Percentiles rank a stretch among this genome's conserved stretches.
Evolutionary conservation across 2,888 invertebrate species (phyloP).

Genomic region (Polyploca ridens): DNA sequence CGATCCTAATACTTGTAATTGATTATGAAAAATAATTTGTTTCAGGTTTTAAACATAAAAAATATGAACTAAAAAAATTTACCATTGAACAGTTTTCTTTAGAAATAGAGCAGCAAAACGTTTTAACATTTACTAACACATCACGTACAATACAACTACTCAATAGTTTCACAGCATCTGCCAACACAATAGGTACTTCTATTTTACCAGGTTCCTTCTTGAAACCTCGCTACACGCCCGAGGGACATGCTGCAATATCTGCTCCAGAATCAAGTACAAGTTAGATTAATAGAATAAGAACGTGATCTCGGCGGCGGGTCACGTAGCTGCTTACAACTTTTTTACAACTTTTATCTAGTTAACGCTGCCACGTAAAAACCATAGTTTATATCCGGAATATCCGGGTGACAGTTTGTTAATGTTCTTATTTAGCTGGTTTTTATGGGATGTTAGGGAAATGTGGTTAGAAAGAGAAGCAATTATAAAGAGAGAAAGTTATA

Average conservation of each 20-base stretch:
- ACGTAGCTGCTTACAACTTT: conserved; percentile 18
- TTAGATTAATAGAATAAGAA: neutral
- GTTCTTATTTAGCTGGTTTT: neutral
- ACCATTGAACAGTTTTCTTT: too few relatives aligned
- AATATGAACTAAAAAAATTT: too few relatives aligned
- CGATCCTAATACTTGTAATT: too few relatives aligned
- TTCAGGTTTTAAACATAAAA: too few relatives aligned
- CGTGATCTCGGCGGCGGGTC: neutral
- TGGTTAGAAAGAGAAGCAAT: neutral
- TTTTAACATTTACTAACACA: too few relatives aligned
- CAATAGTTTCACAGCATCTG: too few relatives aligned
- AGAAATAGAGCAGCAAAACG: too few relatives aligned
- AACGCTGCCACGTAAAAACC: conserved; percentile 13
- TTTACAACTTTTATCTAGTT: conserved; percentile 25
- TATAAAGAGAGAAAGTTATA: too few relatives aligned
- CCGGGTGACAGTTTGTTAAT: conserved; percentile 1
- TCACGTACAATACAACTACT: too few relatives aligned
- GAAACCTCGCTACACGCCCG: neutral
- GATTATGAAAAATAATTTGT: too few relatives aligned
- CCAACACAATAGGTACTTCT: neutral
- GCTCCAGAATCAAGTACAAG: neutral
- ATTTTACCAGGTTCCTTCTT: too few relatives aligned
- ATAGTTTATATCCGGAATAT: conserved; percentile 13
- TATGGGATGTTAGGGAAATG: neutral
- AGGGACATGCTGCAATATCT: neutral